phyloP scores from a whole-genome alignment of 1,140 invertebrate species.

The Platyscapa corneri region DNA sequence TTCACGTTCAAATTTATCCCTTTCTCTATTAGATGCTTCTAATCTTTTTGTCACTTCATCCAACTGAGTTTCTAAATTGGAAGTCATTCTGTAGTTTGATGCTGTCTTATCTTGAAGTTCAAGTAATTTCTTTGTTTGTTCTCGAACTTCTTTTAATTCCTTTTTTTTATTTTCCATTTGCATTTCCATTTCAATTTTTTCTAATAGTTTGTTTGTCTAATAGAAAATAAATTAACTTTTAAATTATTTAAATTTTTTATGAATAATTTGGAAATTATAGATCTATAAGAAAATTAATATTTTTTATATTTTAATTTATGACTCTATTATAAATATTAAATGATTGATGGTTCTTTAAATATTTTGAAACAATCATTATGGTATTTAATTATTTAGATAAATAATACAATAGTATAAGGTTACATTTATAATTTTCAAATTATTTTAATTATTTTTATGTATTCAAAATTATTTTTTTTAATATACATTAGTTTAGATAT shows the following conservation, averaged over 20 bases:
- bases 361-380: too few relatives aligned
- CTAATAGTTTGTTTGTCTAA: conserved; percentile 58
- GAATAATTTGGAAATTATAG: not conserved
- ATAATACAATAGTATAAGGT: not conserved
- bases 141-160: conserved; percentile 72
- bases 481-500: not conserved
- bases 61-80: conserved; percentile 71
- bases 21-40: conserved; percentile 71
- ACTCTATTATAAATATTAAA: too few relatives aligned
- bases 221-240: not conserved
- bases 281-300: not conserved
- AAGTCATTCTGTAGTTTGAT: conserved; percentile 63
- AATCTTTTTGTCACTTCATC: conserved; percentile 72
- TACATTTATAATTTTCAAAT: not conserved
- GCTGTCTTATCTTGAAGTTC: conserved; percentile 69
- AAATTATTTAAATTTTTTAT: not conserved
- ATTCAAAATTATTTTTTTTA: too few relatives aligned
- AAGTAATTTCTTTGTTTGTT: conserved; percentile 75
- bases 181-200: conserved; percentile 66
- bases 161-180: conserved; percentile 72
- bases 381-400: too few relatives aligned
- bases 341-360: too few relatives aligned
- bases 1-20: conserved; percentile 75
- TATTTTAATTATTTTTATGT: not conserved
- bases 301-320: too few relatives aligned